A percentile compares a stretch with the other conserved stretches of the same genome.
Evolutionary conservation across 1,140 invertebrate genomes (phyloP).

Genomic region (Drosophila triauraria): DNA sequence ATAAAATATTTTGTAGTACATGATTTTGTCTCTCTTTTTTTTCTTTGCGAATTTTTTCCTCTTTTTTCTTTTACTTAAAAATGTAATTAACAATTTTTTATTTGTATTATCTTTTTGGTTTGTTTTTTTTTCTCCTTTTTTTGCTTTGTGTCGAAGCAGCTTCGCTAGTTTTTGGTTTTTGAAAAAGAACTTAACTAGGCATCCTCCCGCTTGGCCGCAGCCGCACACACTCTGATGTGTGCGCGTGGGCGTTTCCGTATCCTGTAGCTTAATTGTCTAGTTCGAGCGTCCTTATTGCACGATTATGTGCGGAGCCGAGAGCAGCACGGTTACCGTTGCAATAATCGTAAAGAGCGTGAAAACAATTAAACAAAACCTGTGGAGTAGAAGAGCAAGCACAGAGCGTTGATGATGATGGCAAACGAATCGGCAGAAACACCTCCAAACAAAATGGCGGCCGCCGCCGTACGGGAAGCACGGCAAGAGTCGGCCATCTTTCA

Average conservation of each 20-base stretch:
- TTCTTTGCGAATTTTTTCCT: slow-evolving; percentile 36
- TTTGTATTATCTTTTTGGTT: slow-evolving; percentile 37
- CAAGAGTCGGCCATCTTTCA: slow-evolving; percentile 51
- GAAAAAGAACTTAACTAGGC: slow-evolving; percentile 75
- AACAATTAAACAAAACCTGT: slow-evolving; percentile 97
- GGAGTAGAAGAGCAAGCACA: slow-evolving; percentile 61
- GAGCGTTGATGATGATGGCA: slow-evolving; percentile 6
- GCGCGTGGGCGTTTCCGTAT: slow-evolving; percentile 35
- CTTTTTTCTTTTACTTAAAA: slow-evolving; percentile 69
- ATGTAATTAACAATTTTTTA: slow-evolving; percentile 84
- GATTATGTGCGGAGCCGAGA: slow-evolving; percentile 97
- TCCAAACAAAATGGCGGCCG: slow-evolving; percentile 54
- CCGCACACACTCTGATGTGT: slow-evolving; percentile 23
- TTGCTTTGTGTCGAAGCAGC: slow-evolving; percentile 67
- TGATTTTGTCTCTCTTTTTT: slow-evolving; percentile 47
- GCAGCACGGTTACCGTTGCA: slow-evolving; percentile 96
- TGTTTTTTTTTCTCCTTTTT: slow-evolving; percentile 16
- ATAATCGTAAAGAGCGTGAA: slow-evolving; percentile 98
- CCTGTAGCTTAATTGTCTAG: slow-evolving; percentile 70
- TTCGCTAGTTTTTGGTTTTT: slow-evolving; percentile 70
- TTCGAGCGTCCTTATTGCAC: slow-evolving; percentile 90
- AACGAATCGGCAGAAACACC: slow-evolving; percentile 6
- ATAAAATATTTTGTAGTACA: slow-evolving; percentile 75
- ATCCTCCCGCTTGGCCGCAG: slow-evolving; percentile 28
- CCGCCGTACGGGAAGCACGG: slow-evolving; percentile 1